A percentile compares a stretch with the other conserved stretches of the same genome.
phyloP scores from a whole-genome alignment of 2,888 invertebrate species.

The Gari tellinella region DNA sequence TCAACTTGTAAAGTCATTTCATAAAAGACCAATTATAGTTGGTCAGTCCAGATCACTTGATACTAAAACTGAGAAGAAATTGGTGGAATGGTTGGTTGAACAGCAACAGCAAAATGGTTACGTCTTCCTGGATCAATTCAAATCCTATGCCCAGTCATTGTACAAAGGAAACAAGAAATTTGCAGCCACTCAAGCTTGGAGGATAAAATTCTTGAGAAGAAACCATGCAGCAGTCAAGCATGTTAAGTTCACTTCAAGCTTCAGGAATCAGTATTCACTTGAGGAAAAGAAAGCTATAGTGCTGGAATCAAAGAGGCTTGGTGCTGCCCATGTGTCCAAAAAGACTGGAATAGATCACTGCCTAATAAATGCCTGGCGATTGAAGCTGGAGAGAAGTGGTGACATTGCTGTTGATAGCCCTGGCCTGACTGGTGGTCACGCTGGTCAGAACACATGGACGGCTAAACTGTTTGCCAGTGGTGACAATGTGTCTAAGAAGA shows the following conservation, averaged over 20 bases:
- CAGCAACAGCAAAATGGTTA: slow-evolving; percentile 50
- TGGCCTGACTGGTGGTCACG: neutral
- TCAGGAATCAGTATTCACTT: slow-evolving; percentile 53
- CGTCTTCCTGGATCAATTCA: slow-evolving; percentile 56
- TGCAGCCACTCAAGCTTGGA: slow-evolving; percentile 60
- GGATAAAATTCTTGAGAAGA: slow-evolving; percentile 49
- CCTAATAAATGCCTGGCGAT: slow-evolving; percentile 52
- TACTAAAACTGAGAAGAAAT: slow-evolving; percentile 54
- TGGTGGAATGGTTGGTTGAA: slow-evolving; percentile 52
- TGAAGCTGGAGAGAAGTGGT: slow-evolving; percentile 45
- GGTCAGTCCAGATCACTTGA: slow-evolving; percentile 55
- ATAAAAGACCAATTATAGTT: slow-evolving; percentile 51
- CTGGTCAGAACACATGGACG: neutral
- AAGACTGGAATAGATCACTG: slow-evolving; percentile 52
- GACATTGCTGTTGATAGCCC: slow-evolving; percentile 16
- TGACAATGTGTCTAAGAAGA: slow-evolving; percentile 17
- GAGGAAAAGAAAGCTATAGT: slow-evolving; percentile 56
- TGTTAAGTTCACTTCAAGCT: slow-evolving; percentile 53
- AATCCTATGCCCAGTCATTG: slow-evolving; percentile 53
- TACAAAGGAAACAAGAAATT: slow-evolving; percentile 57
- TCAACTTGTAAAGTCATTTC: slow-evolving; percentile 23
- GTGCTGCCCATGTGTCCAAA: slow-evolving; percentile 50
- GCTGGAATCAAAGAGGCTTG: slow-evolving; percentile 47
- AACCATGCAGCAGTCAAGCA: slow-evolving; percentile 52
- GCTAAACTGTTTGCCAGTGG: slow-evolving; percentile 1